phyloP scores from a whole-genome alignment of 2,888 invertebrate species.

The Smittia sp. region DNA sequence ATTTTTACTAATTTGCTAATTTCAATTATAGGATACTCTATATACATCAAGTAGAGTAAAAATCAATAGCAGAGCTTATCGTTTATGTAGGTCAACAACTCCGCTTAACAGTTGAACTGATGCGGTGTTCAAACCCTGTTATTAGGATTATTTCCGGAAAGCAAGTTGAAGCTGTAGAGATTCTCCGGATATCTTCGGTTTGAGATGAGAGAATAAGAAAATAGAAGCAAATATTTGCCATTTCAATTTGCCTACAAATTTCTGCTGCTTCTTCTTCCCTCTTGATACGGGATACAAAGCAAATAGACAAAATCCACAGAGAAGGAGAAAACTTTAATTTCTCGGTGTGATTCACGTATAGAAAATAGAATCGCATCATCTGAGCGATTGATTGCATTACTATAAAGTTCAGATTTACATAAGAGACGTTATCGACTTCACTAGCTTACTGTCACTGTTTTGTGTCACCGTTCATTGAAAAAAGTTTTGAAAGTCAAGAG shows the following conservation, averaged over 20 bases:
- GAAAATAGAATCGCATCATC: too few species aligned
- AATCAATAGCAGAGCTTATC: conserved; percentile 2
- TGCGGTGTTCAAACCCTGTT: conserved; percentile 17
- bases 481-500: neutral
- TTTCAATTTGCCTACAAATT: conserved; percentile 41
- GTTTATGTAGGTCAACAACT: conserved; percentile 1
- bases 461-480: too few species aligned
- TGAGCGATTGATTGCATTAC: too few species aligned
- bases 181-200: neutral
- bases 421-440: too few species aligned
- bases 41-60: too few species aligned
- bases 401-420: too few species aligned
- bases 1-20: neutral
- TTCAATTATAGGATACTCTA: too few species aligned
- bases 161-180: neutral
- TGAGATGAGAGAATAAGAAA: conserved; percentile 14
- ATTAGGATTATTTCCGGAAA: conserved; percentile 18
- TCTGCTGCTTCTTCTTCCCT: neutral
- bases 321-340: conserved; percentile 24
- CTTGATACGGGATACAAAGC: conserved; percentile 38
- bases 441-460: too few species aligned
- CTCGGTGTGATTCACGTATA: neutral
- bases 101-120: neutral
- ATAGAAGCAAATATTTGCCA: conserved; percentile 41
- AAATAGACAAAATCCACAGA: conserved; percentile 17